These are phyloP conservation scores for Aviceda cuculoides DNA, from an alignment of 2,797 vertebrate species.

Conservation along the genomic window DNA sequence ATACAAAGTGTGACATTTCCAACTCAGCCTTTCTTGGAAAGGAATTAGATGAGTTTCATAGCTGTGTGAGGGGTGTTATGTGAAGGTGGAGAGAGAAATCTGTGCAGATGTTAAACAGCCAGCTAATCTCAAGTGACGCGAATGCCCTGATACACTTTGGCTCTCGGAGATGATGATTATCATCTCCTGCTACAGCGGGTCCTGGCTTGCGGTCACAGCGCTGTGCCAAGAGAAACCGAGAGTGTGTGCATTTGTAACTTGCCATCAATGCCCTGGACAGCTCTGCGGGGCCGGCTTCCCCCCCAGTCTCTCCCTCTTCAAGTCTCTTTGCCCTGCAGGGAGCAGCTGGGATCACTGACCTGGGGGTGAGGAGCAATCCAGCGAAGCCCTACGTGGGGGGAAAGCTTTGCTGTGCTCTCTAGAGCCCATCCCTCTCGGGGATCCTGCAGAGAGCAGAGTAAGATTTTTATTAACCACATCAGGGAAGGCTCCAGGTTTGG, in stretches of 20 bases:
- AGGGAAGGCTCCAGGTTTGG: background rate
- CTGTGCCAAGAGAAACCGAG: slow-evolving; percentile 7
- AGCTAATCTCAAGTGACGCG: slow-evolving; percentile 8
- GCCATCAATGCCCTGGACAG: background rate
- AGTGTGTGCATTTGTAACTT: background rate
- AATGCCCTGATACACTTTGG: background rate
- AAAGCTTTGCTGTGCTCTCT: background rate
- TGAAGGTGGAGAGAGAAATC: slow-evolving; percentile 37
- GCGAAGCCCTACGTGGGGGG: background rate
- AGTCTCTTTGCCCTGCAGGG: background rate
- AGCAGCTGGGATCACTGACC: background rate
- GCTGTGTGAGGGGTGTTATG: background rate
- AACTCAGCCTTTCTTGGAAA: slow-evolving; percentile 46
- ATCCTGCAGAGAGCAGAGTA: background rate
- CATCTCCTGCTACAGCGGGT: background rate
- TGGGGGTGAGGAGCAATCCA: background rate
- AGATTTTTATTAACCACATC: background rate
- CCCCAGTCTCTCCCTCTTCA: background rate
- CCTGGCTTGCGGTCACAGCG: background rate
- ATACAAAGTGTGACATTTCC: slow-evolving; percentile 51
- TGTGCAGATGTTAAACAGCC: slow-evolving; percentile 53
- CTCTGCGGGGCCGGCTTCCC: background rate
- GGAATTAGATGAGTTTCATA: slow-evolving; percentile 3
- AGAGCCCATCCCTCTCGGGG: background rate
- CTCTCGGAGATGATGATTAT: slow-evolving; percentile 8